Evolutionary conservation across 2,113 vertebrate species (phyloP), one percentile per base, ranked within the genome.

Genomic region (Pollachius pollachius): DNA sequence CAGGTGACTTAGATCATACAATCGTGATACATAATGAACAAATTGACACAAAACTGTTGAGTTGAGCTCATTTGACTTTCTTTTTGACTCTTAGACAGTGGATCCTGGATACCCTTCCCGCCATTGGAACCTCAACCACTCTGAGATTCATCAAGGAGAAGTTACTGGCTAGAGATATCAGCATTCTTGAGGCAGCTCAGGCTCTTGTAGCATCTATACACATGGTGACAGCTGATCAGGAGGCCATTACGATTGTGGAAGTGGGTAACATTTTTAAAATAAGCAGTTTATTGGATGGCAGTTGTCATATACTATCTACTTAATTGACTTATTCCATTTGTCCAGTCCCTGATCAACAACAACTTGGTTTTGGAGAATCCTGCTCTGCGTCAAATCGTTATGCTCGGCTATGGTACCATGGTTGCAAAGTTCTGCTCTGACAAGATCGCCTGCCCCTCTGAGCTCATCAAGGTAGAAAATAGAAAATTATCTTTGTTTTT

Each of bases 341-440:
- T 78, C 9, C 54, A 96, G 95, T 84, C 80, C 41, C 77, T 95
- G 72, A 25, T 88, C 0, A 16, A 68, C 25, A 84, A 81, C 63
- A 62, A 73, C 62, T 90, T 87, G 82, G 71, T 94, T 15, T 63
- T 75, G 71, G 78, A 69, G 30, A 81, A 73, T 56, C 81, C 78
- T 75, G 2, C 82, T 65, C 81, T 94, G 8, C 83, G 87, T 18
- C 90, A 92, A 73, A 60, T 92, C 65, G 82, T 89, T 41, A 62
- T 88, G 52, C 92, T 95, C 54, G 90, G 89, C 75, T 95, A 92
- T 1, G 92, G 93, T 0, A 92, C 93, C 3, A 84, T 95, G 82
- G 78, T 94, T 75, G 80, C 83, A 75, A 95, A 90, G 76, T 65
- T 90, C 63, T 94, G 93, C 66, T 41, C 17, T 81, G 77, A 84